Conservation (phyloP, 2,888 invertebrate genomes). For the Corbicula japonica region DNA sequence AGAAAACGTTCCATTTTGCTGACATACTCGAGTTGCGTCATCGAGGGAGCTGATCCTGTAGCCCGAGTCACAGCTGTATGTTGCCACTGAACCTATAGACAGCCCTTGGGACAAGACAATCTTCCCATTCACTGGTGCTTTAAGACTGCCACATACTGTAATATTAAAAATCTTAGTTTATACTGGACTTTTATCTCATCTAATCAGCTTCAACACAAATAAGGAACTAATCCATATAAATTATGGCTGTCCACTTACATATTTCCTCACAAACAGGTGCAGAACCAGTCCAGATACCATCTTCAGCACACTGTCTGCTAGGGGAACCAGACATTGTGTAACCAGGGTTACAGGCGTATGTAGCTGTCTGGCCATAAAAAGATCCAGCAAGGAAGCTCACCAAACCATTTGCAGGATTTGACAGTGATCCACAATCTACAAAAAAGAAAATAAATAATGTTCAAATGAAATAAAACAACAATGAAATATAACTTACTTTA, state of each 20-base stretch:
- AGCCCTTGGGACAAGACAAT: slow-evolving; percentile 11
- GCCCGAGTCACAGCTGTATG: slow-evolving; percentile 21
- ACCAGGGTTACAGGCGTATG: slow-evolving; percentile 45
- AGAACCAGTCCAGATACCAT: slow-evolving; percentile 42
- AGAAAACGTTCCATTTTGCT: slow-evolving; percentile 24
- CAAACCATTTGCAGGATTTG: slow-evolving; percentile 26
- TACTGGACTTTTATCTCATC: too few species aligned
- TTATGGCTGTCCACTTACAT: slow-evolving; percentile 27
- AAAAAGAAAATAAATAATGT: not conserved
- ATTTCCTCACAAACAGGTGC: slow-evolving; percentile 37
- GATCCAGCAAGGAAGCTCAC: slow-evolving; percentile 45
- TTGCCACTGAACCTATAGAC: slow-evolving; percentile 25
- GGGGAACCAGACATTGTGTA: slow-evolving; percentile 40
- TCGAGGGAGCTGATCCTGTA: not conserved
- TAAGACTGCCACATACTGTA: slow-evolving; percentile 25
- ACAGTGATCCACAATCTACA: slow-evolving; percentile 41
- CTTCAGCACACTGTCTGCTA: slow-evolving; percentile 33
- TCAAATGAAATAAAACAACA: not conserved
- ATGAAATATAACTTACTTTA: not conserved
- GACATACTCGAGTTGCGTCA: slow-evolving; percentile 25
- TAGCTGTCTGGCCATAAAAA: slow-evolving; percentile 50
- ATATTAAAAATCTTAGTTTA: not conserved
- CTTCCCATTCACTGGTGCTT: slow-evolving; percentile 22
- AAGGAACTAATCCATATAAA: too few species aligned
- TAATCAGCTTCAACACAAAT: too few species aligned